Evolutionary conservation across 2,113 vertebrate genomes (phyloP), one percentile per base, ranked within the genome.

Genomic region (Embiotoca jacksoni): DNA sequence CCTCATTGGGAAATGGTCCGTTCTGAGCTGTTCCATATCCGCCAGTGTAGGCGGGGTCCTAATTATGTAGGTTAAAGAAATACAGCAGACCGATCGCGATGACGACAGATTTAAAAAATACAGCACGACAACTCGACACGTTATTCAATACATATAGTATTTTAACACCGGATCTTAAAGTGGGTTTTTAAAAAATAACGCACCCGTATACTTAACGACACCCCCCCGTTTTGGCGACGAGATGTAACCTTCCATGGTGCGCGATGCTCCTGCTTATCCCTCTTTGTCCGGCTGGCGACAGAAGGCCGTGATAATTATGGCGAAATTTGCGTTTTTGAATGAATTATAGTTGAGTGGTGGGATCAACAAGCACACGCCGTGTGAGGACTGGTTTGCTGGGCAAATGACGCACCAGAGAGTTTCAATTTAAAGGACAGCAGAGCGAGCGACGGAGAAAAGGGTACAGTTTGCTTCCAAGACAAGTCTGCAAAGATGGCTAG

Each of bases 261-360:
- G 86, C 84, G 87, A 88, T 87, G 64, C 82, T 81, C 83, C 88
- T 84, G 93, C 86, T 91, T 82, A 93, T 93, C 93, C 91, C 92
- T 95, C 95, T 95, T 95, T 95, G 95, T 95, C 94, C 94, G 92
- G 93, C 23, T 93, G 89, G 90, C 91, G 91, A 93, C 46, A 81
- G 92, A 90, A 95, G 93, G 93, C 94, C 92, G 88, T 85, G 89
- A 87, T 92, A 92, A 94, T 92, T 90, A 93, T 93, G 93, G 92
- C 90, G 75, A 89, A 88, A 91, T 93, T 93, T 91, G 93, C 91
- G 93, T 94, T 93, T 94, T 92, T 91, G 89, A 92, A 93, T 94
- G 90, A 93, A 94, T 93, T 93, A 90, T 92, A 92, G 83, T 85
- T 90, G 88, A 93, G 92, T 91, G 87, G 88, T 91, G 93, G 23